These are phyloP conservation scores for Noctua fimbriata DNA, from an alignment of 2,888 invertebrate genomes.

Conservation along the genomic window DNA sequence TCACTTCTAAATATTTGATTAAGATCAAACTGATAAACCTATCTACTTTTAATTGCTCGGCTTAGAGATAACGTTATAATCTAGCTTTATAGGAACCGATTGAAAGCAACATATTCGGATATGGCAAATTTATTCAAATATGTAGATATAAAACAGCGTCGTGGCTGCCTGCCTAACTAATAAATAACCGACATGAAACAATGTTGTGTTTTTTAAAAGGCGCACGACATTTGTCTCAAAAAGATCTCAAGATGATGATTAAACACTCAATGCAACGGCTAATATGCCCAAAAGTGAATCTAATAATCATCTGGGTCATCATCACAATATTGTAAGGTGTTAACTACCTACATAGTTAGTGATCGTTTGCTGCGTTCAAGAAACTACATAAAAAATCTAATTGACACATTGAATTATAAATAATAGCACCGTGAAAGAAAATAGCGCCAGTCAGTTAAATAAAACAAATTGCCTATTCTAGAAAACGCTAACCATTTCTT, in stretches of 20 bases:
- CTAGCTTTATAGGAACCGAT: not conserved
- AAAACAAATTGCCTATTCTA: conserved; percentile 19
- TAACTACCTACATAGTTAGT: not conserved
- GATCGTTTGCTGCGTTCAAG: not conserved
- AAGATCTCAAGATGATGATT: not conserved
- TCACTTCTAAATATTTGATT: conserved; percentile 15
- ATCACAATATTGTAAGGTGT: not conserved
- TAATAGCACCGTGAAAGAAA: conserved; percentile 15
- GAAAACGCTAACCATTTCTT: conserved; percentile 3
- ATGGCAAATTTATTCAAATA: not conserved
- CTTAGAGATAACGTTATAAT: conserved; percentile 1
- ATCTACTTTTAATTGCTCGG: not conserved
- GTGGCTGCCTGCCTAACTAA: not conserved
- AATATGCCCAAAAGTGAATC: not conserved
- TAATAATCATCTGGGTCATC: not conserved
- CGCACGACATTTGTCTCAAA: not conserved
- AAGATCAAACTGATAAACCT: not conserved
- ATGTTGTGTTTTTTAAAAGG: not conserved
- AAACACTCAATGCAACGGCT: not conserved
- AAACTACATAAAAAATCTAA: not conserved
- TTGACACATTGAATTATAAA: conserved; percentile 10
- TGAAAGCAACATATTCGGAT: conserved; percentile 1
- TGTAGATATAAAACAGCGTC: not conserved
- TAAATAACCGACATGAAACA: not conserved
- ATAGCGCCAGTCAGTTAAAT: not conserved